These are phyloP conservation scores for Danaus plexippus DNA, from an alignment of 1,140 invertebrate species.

Conservation along the genomic window DNA sequence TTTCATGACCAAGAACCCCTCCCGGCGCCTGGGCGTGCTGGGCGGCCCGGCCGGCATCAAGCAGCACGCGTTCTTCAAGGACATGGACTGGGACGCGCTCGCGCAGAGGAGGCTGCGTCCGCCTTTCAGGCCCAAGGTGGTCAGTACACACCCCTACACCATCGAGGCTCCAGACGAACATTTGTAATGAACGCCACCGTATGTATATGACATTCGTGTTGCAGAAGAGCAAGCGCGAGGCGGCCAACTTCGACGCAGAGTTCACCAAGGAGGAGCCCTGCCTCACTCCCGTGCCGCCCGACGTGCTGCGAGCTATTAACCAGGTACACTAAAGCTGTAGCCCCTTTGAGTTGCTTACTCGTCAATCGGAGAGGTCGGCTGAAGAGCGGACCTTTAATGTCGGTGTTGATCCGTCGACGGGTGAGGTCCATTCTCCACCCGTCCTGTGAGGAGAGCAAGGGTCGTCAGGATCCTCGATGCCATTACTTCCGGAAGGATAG, in stretches of 20 bases:
- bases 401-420: no score
- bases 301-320: constrained; percentile 94
- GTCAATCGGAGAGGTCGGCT: no score
- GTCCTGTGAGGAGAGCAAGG: no score
- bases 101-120: constrained; percentile 93
- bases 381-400: no score
- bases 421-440: no score
- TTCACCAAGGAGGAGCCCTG: constrained; percentile 99
- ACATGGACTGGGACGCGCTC: constrained; percentile 96
- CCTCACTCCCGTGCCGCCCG: constrained; percentile 92
- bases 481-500: no score
- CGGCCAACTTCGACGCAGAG: constrained; percentile 98
- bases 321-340: constrained; percentile 44
- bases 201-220: constrained; percentile 20
- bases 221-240: constrained; percentile 97
- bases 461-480: no score
- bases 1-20: constrained; percentile 99
- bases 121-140: constrained; percentile 98
- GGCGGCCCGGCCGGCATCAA: constrained; percentile 88
- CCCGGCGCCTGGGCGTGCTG: constrained; percentile 90
- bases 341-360: background rate
- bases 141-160: background rate
- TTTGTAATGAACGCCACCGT: background rate
- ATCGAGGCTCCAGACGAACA: background rate
- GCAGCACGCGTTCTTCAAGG: constrained; percentile 95